Conservation (phyloP, 1,140 invertebrate genomes). For the Papilio glaucus region DNA sequence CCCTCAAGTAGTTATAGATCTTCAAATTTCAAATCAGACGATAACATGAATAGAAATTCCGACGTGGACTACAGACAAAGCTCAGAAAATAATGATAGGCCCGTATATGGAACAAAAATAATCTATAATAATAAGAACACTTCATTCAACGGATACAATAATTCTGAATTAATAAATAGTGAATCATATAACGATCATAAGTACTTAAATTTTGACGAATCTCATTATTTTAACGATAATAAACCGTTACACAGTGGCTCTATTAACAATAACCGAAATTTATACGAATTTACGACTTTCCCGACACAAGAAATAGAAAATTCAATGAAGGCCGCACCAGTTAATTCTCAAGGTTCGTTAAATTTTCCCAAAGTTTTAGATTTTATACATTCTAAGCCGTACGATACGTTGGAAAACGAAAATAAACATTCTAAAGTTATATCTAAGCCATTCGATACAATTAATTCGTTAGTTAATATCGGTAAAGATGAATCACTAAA, state of each 20-base stretch:
- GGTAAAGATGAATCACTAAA: slow-evolving; percentile 33
- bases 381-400: slow-evolving; percentile 66
- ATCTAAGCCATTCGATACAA: slow-evolving; percentile 42
- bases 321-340: slow-evolving; percentile 33
- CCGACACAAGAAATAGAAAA: slow-evolving; percentile 44
- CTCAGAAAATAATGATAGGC: slow-evolving; percentile 52
- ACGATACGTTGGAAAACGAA: slow-evolving; percentile 60
- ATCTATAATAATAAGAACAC: slow-evolving; percentile 59
- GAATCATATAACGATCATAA: slow-evolving; percentile 43
- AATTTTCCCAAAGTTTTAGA: slow-evolving; percentile 72
- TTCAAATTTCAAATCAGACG: slow-evolving; percentile 48
- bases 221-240: slow-evolving; percentile 42
- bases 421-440: slow-evolving; percentile 53
- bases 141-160: slow-evolving; percentile 52
- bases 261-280: slow-evolving; percentile 43
- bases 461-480: slow-evolving; percentile 38
- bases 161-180: slow-evolving; percentile 52
- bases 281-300: slow-evolving; percentile 43
- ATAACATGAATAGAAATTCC: slow-evolving; percentile 47
- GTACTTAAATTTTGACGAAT: slow-evolving; percentile 43
- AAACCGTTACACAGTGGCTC: slow-evolving; percentile 47
- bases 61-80: slow-evolving; percentile 41
- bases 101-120: slow-evolving; percentile 71
- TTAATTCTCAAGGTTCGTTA: slow-evolving; percentile 43
- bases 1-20: slow-evolving; percentile 57